Conservation (phyloP, 2,797 vertebrate species). For the Sebastes nivosus region DNA sequence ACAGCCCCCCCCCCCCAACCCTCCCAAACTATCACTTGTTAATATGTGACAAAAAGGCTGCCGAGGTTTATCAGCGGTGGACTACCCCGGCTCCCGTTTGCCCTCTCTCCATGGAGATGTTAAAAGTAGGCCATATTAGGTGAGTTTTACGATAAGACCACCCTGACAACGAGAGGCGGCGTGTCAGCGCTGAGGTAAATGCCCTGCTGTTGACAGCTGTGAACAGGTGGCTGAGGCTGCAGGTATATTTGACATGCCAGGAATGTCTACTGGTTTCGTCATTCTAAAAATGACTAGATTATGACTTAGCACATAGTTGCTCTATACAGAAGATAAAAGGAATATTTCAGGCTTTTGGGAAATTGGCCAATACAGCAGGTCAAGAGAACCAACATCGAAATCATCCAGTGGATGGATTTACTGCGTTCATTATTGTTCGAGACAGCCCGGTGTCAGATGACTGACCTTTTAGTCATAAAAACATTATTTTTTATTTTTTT, state of each 20-base stretch:
- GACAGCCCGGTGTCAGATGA: background rate
- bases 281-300: slow-evolving; percentile 49
- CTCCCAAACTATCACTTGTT: background rate
- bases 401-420: background rate
- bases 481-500: background rate
- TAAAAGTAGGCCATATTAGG: slow-evolving; percentile 42
- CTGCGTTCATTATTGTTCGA: background rate
- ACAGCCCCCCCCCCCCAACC: background rate
- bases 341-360: slow-evolving; percentile 38
- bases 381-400: slow-evolving; percentile 2
- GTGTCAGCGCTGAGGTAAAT: slow-evolving; percentile 67
- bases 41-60: slow-evolving; percentile 24
- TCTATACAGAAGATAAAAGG: slow-evolving; percentile 24
- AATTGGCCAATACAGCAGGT: slow-evolving; percentile 19
- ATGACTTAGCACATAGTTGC: slow-evolving; percentile 59
- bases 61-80: slow-evolving; percentile 22
- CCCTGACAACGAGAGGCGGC: slow-evolving; percentile 51
- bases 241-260: slow-evolving; percentile 67
- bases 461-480: background rate
- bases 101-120: slow-evolving; percentile 31
- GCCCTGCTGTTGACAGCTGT: slow-evolving; percentile 73
- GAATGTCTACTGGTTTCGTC: slow-evolving; percentile 65
- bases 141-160: slow-evolving; percentile 58
- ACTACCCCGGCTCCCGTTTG: slow-evolving; percentile 36
- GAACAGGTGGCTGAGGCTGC: slow-evolving; percentile 73